phyloP scores from a whole-genome alignment of 2,888 invertebrate species.

The Drosophila tanythrix region DNA sequence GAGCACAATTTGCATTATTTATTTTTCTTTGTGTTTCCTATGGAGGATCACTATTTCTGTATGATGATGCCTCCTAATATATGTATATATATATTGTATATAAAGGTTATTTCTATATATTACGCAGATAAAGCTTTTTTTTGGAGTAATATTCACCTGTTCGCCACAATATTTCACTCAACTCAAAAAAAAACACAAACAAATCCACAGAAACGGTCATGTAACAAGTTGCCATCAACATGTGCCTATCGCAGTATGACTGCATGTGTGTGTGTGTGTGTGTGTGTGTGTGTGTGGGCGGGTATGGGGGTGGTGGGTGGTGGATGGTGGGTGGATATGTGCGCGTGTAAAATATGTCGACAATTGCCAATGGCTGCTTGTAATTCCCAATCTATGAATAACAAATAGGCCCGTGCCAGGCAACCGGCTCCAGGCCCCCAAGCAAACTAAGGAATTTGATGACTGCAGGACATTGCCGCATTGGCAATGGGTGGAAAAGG shows the following conservation, averaged over 20 bases:
- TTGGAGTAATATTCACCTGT: not conserved
- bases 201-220: conserved; percentile 47
- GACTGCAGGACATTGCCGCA: not conserved
- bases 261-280: conserved; percentile 17
- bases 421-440: conserved; percentile 52
- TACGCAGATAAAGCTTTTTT: not conserved
- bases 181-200: conserved; percentile 23
- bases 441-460: conserved; percentile 47
- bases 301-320: conserved; percentile 8
- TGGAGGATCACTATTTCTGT: not conserved
- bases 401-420: conserved; percentile 69
- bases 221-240: conserved; percentile 69
- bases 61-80: not conserved
- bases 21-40: not conserved
- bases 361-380: conserved; percentile 77
- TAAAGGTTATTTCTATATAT: no score
- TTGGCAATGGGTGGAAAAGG: not conserved
- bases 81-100: not conserved
- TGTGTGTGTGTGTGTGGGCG: conserved; percentile 11
- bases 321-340: conserved; percentile 23
- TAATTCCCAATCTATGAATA: conserved; percentile 81
- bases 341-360: conserved; percentile 60
- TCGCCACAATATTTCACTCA: not conserved
- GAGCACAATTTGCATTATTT: not conserved
- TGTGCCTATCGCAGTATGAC: conserved; percentile 44